Conservation (phyloP, 2,888 invertebrate species). For the Osedax frankpressi region DNA sequence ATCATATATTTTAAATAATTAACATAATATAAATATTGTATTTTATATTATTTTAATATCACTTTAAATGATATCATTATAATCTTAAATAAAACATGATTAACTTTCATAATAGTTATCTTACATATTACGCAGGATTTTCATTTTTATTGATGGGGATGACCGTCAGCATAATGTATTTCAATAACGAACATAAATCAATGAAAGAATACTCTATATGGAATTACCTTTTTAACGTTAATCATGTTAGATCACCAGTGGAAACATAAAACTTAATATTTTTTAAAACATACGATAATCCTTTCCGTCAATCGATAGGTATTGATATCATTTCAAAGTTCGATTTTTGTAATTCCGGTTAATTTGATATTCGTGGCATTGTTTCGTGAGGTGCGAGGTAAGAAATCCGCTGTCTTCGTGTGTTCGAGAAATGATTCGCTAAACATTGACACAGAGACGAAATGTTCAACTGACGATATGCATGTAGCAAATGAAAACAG, state of each 20-base stretch:
- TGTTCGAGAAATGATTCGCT: not conserved
- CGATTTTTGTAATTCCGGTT: not conserved
- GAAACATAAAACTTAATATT: too few species aligned
- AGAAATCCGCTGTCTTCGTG: not conserved
- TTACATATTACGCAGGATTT: too few species aligned
- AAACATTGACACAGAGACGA: not conserved
- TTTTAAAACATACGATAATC: too few species aligned
- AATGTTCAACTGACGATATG: not conserved
- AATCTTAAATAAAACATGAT: too few species aligned
- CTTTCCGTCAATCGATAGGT: too few species aligned
- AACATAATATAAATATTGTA: too few species aligned
- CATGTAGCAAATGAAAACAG: not conserved
- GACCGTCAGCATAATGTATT: slow-evolving; percentile 1
- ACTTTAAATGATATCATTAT: too few species aligned
- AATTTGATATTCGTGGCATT: not conserved
- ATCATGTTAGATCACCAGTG: not conserved
- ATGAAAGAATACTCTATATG: not conserved
- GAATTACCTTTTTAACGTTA: not conserved
- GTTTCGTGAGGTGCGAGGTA: not conserved
- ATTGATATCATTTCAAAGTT: not conserved
- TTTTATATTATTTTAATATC: too few species aligned
- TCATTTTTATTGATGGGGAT: not conserved
- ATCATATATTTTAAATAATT: too few species aligned
- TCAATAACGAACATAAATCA: not conserved
- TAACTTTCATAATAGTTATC: too few species aligned